Conservation (phyloP, 2,113 vertebrate species). For the Egretta garzetta region DNA sequence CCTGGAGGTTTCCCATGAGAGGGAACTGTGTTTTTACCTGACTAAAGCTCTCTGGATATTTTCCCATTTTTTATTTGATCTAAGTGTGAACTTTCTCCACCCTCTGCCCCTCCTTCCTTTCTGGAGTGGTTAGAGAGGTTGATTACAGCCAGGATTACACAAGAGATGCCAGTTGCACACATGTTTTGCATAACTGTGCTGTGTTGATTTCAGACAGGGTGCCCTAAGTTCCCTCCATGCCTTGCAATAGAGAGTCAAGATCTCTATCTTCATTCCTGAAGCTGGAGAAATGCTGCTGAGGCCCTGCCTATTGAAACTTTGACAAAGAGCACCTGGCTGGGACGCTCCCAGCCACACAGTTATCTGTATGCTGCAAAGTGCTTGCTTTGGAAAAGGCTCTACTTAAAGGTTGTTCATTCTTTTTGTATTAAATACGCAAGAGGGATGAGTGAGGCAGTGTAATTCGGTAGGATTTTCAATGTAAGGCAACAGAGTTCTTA, state of each 20-base stretch:
- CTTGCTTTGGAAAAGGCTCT: background rate
- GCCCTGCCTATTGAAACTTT: constrained; percentile 4
- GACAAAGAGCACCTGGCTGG: constrained; percentile 8
- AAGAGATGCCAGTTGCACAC: constrained; percentile 69
- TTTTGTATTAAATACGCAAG: background rate
- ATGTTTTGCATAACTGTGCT: constrained; percentile 72
- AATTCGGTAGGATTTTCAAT: background rate
- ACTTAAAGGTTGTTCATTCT: background rate
- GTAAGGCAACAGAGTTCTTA: background rate
- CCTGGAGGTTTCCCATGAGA: constrained; percentile 59
- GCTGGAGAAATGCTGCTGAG: constrained; percentile 23
- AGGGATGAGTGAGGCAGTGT: background rate
- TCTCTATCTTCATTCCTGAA: constrained; percentile 62
- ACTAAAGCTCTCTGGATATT: constrained; percentile 66
- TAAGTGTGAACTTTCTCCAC: constrained; percentile 73
- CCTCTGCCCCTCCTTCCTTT: constrained; percentile 61
- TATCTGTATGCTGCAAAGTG: background rate
- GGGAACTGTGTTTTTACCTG: constrained; percentile 66
- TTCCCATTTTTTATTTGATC: constrained; percentile 70
- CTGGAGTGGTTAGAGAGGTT: constrained; percentile 58
- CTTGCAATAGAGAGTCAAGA: constrained; percentile 29
- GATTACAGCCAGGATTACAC: constrained; percentile 65
- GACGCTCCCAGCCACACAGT: background rate
- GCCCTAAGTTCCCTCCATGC: constrained; percentile 15
- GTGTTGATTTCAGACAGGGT: constrained; percentile 59